phyloP scores from a whole-genome alignment of 2,888 invertebrate species.

The Eutolmus rufibarbis region DNA sequence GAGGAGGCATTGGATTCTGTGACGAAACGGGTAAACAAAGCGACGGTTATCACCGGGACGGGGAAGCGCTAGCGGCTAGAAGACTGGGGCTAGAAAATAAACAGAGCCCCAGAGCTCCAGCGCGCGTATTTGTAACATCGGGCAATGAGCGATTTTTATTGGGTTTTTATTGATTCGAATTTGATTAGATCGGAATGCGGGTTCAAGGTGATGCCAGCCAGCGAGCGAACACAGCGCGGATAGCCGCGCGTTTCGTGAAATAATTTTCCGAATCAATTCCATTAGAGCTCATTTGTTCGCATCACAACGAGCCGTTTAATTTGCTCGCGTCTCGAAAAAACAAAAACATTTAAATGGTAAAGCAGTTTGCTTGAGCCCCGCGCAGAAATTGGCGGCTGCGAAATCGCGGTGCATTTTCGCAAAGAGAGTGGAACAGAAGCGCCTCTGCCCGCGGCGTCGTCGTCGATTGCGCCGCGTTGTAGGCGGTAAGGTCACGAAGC shows the following conservation, averaged over 20 bases:
- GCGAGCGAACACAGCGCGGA: neutral
- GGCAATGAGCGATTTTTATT: constrained; percentile 1
- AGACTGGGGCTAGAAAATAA: neutral
- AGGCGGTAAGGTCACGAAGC: neutral
- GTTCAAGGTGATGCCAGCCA: constrained; percentile 12
- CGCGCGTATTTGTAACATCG: neutral
- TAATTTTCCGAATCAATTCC: neutral
- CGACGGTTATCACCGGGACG: neutral
- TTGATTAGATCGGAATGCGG: constrained; percentile 18
- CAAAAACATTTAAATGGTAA: neutral
- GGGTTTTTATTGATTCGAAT: constrained; percentile 26
- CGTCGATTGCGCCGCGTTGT: neutral
- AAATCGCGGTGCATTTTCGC: neutral
- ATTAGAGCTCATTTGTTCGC: neutral
- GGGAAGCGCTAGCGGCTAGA: neutral
- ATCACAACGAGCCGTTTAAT: neutral
- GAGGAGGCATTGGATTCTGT: neutral
- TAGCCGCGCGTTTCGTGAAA: neutral
- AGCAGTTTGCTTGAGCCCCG: neutral
- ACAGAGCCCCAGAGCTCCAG: neutral
- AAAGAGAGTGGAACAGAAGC: neutral
- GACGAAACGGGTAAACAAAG: neutral
- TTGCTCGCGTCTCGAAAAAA: neutral
- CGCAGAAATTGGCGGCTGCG: neutral
- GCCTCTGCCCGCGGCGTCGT: neutral